These are phyloP conservation scores for Tethya wilhelma DNA, from an alignment of 37 sponge, comb jelly and placozoan genomes.

Conservation along the genomic window DNA sequence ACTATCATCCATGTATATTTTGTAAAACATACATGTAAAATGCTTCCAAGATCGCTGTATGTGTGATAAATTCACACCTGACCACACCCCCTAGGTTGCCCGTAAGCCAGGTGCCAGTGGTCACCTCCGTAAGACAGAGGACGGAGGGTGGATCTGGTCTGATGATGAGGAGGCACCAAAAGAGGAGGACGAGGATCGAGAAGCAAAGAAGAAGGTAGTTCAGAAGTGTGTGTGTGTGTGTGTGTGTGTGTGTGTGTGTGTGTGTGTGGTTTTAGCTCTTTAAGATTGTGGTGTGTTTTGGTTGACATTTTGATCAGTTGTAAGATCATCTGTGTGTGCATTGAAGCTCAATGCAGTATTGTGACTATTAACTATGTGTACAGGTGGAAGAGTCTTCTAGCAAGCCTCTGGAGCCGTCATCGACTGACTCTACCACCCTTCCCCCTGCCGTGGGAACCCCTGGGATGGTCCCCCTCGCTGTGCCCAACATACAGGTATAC, in stretches of 20 bases:
- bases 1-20: too few species aligned
- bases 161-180: constrained; percentile 84
- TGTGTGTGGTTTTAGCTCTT: too few species aligned
- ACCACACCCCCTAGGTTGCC: constrained; percentile 33
- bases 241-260: too few species aligned
- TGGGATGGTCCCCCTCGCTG: not conserved
- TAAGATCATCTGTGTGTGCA: too few species aligned
- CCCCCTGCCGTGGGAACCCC: not conserved
- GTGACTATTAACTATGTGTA: too few species aligned
- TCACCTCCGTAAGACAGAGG: constrained; percentile 80
- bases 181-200: constrained; percentile 19
- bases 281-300: too few species aligned
- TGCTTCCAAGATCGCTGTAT: not conserved
- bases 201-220: constrained; percentile 18
- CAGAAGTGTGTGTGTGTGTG: too few species aligned
- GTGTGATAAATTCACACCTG: not conserved
- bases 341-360: too few species aligned
- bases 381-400: too few species aligned
- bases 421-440: constrained; percentile 9
- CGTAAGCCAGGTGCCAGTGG: constrained; percentile 93
- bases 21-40: not conserved
- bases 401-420: too few species aligned
- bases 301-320: too few species aligned
- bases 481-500: not conserved
- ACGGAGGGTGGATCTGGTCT: constrained; percentile 97